Evolutionary conservation across 2,797 vertebrate species (phyloP).

Genomic region (Hippoglossus hippoglossus): DNA sequence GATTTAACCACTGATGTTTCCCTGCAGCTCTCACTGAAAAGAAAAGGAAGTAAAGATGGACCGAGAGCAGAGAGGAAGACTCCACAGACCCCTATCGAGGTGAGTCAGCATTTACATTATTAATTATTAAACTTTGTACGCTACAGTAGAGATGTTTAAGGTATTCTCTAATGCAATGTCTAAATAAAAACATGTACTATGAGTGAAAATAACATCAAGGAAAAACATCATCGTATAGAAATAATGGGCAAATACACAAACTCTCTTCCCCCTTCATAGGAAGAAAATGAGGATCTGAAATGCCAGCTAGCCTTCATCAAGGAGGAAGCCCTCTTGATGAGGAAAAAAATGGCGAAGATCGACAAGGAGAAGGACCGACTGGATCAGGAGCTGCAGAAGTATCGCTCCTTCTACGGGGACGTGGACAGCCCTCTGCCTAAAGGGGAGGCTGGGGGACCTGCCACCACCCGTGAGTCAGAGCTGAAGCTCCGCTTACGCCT

Average conservation of each 20-base stretch:
- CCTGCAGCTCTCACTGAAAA: constrained; percentile 91
- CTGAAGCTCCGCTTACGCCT: constrained; percentile 94
- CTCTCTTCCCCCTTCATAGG: constrained; percentile 77
- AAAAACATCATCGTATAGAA: no score
- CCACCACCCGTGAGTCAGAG: constrained; percentile 96
- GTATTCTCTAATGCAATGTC: constrained; percentile 17
- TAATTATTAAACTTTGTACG: constrained; percentile 13
- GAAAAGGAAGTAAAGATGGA: constrained; percentile 94
- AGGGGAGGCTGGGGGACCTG: constrained; percentile 96
- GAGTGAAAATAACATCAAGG: no score
- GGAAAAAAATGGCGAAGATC: constrained; percentile 99
- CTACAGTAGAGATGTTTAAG: constrained; percentile 2
- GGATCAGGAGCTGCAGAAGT: constrained; percentile 97
- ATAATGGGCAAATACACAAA: constrained; percentile 10
- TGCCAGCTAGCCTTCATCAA: constrained; percentile 97
- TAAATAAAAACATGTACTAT: constrained; percentile 21
- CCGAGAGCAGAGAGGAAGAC: constrained; percentile 92
- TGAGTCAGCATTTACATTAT: constrained; percentile 74
- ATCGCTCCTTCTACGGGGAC: constrained; percentile 97
- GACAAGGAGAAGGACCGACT: constrained; percentile 98
- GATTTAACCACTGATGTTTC: constrained; percentile 68
- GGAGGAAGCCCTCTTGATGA: constrained; percentile 96
- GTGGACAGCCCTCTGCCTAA: constrained; percentile 98
- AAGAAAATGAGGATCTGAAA: constrained; percentile 96
- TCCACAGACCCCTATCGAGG: constrained; percentile 92